phyloP scores from a whole-genome alignment of 1,140 invertebrate species.

The Heliconius nattereri region DNA sequence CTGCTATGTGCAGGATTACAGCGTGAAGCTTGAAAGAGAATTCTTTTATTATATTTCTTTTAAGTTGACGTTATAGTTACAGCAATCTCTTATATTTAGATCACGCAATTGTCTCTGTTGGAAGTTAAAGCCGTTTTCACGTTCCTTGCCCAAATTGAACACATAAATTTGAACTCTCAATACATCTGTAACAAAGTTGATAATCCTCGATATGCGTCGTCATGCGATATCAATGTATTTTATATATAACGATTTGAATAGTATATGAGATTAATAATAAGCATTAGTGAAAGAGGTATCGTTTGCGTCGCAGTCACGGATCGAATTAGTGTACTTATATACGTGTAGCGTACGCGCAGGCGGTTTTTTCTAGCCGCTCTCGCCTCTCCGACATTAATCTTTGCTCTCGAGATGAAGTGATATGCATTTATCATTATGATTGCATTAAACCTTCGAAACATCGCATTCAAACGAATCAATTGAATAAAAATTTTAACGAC shows the following conservation, averaged over 20 bases:
- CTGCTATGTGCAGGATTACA: too few species aligned
- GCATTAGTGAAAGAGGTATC: constrained; percentile 68
- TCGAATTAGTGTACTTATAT: constrained; percentile 56
- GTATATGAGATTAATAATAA: constrained; percentile 75
- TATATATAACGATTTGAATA: constrained; percentile 33
- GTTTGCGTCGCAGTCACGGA: constrained; percentile 63
- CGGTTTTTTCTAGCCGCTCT: constrained; percentile 69
- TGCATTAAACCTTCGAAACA: constrained; percentile 69
- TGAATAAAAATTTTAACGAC: constrained; percentile 53
- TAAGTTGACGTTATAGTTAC: constrained; percentile 73
- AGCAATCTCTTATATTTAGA: constrained; percentile 66
- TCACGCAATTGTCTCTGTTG: constrained; percentile 75
- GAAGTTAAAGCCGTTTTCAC: constrained; percentile 37
- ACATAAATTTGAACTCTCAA: neutral
- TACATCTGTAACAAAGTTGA: neutral
- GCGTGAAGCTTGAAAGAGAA: constrained; percentile 11
- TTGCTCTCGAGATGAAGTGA: constrained; percentile 71
- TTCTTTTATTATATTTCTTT: constrained; percentile 77
- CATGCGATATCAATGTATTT: constrained; percentile 14
- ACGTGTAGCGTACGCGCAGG: constrained; percentile 57
- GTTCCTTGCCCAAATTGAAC: constrained; percentile 4
- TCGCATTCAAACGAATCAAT: constrained; percentile 72
- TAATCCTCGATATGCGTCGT: neutral
- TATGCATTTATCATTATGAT: constrained; percentile 77
- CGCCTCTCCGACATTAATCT: constrained; percentile 75